A percentile compares a stretch with the other conserved stretches of the same genome.
Conservation (phyloP, 2,888 invertebrate genomes). For the Nasonia oneida region DNA sequence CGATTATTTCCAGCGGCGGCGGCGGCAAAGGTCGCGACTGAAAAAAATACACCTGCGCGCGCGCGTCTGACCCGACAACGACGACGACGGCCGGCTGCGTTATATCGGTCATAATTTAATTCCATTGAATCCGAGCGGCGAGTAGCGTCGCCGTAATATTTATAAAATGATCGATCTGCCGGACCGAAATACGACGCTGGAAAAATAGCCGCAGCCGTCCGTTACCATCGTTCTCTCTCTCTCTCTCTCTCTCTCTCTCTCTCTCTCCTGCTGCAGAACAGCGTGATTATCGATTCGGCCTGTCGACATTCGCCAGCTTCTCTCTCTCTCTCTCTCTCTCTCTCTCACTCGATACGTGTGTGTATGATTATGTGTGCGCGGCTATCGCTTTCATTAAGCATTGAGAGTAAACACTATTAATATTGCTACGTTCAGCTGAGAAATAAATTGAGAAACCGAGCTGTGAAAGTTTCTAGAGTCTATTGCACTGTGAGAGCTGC, state of each 20-base stretch:
- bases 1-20: background rate
- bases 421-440: background rate
- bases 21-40: background rate
- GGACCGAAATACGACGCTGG: constrained; percentile 35
- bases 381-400: constrained; percentile 40
- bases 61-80: constrained; percentile 9
- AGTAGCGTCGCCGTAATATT: constrained; percentile 32
- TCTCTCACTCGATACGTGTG: background rate
- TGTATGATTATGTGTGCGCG: background rate
- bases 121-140: constrained; percentile 22
- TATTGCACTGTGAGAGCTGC: background rate
- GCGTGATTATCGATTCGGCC: constrained; percentile 40
- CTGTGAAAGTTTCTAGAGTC: constrained; percentile 3
- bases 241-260: background rate
- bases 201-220: constrained; percentile 37
- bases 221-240: background rate
- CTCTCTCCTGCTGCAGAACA: background rate
- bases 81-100: background rate
- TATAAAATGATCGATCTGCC: constrained; percentile 56
- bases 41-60: background rate
- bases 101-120: constrained; percentile 51
- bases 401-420: constrained; percentile 40
- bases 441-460: constrained; percentile 30
- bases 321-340: too few species aligned
- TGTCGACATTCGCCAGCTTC: constrained; percentile 3